Evolutionary conservation across 2,113 vertebrate species (phyloP).

Genomic region (Sinocyclocheilus maitianheensis): DNA sequence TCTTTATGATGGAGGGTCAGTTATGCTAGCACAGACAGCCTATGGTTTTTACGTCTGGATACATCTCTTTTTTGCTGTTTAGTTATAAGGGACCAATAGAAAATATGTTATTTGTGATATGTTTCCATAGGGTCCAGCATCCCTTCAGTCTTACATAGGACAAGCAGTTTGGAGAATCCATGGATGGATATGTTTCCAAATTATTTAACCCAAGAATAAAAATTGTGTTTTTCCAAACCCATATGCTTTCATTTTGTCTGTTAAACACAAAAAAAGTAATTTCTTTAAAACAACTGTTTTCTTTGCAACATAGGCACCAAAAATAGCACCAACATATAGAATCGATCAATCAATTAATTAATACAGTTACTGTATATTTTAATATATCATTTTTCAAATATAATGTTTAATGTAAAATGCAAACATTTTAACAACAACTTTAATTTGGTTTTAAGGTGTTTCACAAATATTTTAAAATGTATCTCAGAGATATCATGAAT

Average conservation of each 20-base stretch:
- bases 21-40: neutral
- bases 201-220: neutral
- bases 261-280: neutral
- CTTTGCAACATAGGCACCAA: too few relatives aligned
- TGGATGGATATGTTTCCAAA: neutral
- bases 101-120: neutral
- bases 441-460: too few relatives aligned
- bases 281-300: too few relatives aligned
- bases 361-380: too few relatives aligned
- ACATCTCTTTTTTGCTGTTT: neutral
- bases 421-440: neutral
- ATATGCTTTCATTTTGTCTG: neutral
- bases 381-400: too few relatives aligned
- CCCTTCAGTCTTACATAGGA: neutral
- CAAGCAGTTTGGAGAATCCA: neutral
- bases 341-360: too few relatives aligned
- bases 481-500: neutral
- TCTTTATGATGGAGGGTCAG: constrained; percentile 64
- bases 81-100: neutral
- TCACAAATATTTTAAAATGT: neutral
- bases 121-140: neutral
- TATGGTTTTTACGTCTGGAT: neutral
- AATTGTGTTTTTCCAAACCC: neutral
- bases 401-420: neutral
- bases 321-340: too few relatives aligned